A percentile compares a stretch with the other conserved stretches of the same genome.
Conservation (phyloP, 2,888 invertebrate species). For the Girardia tigrina region DNA sequence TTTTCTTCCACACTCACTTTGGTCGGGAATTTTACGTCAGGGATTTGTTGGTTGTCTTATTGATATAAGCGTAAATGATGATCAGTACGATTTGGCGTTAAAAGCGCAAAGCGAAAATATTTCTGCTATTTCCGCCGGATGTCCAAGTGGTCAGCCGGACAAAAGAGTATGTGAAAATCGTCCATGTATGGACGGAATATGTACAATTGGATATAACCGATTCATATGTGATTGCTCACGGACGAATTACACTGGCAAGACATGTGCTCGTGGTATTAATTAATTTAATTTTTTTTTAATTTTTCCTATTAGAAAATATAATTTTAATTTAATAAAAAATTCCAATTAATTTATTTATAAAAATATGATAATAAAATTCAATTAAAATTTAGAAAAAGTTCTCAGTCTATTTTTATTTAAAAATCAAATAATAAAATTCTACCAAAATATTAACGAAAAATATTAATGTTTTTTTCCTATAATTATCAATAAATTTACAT, state of each 20-base stretch:
- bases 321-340: background rate
- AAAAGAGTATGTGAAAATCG: conserved; percentile 47
- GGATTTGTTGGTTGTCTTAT: conserved; percentile 73
- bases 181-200: conserved; percentile 79
- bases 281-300: background rate
- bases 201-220: conserved; percentile 85
- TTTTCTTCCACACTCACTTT: conserved; percentile 56
- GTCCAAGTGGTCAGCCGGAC: background rate
- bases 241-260: conserved; percentile 70
- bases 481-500: too few relatives aligned
- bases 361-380: too few relatives aligned
- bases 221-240: conserved; percentile 79
- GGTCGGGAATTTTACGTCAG: conserved; percentile 73
- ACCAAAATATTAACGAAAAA: too few relatives aligned
- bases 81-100: conserved; percentile 58
- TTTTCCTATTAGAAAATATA: background rate
- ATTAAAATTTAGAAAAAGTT: background rate
- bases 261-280: background rate
- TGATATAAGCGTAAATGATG: conserved; percentile 29
- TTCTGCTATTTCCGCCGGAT: conserved; percentile 6
- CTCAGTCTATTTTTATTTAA: background rate
- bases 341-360: background rate
- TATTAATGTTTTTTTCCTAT: too few relatives aligned
- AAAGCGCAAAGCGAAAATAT: conserved; percentile 66
- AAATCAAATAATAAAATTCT: background rate